Evolutionary conservation across 2,113 vertebrate genomes (phyloP).

Genomic region (Syrmaticus mikado): DNA sequence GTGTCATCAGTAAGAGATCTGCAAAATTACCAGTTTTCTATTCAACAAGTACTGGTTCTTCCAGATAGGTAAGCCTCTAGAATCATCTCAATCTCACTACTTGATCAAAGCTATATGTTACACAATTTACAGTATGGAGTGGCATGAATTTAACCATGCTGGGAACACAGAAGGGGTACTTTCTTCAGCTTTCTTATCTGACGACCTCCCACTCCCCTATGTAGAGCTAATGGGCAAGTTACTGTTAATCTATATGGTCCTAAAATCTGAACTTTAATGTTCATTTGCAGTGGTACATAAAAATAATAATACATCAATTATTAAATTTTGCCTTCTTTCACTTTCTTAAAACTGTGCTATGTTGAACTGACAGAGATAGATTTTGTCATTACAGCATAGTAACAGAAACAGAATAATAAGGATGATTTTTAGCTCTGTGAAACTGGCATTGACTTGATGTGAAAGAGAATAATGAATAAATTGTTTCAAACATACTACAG

Average conservation of each 20-base stretch:
- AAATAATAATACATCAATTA: not conserved
- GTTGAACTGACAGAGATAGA: accelerated
- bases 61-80: not conserved
- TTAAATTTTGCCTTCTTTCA: accelerated
- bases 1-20: not conserved
- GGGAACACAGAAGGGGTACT: not conserved
- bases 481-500: not conserved
- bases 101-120: not conserved
- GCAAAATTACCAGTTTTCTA: not conserved
- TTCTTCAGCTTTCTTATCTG: not conserved
- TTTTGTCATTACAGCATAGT: not conserved
- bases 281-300: accelerated
- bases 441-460: not conserved
- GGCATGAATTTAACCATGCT: accelerated
- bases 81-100: not conserved
- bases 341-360: not conserved
- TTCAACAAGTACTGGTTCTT: not conserved
- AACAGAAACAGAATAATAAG: not conserved
- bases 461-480: not conserved
- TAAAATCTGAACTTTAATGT: not conserved
- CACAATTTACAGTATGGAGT: not conserved
- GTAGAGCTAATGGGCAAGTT: not conserved
- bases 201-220: not conserved
- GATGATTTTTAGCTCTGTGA: not conserved
- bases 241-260: not conserved